Evolutionary conservation across 2,888 invertebrate species (phyloP), one percentile per base, ranked within the genome.

Genomic region (Periphyllus acericola): DNA sequence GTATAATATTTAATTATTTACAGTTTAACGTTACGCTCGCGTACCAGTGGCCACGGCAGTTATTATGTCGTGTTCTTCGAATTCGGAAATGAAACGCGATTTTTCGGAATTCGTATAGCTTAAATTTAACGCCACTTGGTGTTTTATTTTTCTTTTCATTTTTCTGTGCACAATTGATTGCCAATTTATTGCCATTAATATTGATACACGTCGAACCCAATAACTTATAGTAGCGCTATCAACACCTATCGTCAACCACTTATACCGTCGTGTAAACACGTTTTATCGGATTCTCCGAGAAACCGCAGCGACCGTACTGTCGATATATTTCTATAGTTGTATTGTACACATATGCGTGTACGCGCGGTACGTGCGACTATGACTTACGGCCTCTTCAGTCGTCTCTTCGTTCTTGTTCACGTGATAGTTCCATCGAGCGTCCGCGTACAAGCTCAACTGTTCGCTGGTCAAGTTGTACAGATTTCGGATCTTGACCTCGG

Each of bases 361-460:
- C 3, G 3, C 3, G 9, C 14, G 14, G 14, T 11, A 52, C 52
- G 52, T 52, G 52, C 19, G 34, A 21, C 21, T 1, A 9, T 40
- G 14, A 85, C 85, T 86, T 36, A 86, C 85, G 6, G 78, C 79
- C 25, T 78, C 36, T 9, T 79, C 40, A 34, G 34, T 72, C 32
- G 79, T 72, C n/a, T 21, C 29, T 1, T 79, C 71, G 21, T 8
- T 86, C 21, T 19, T 36, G 52, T 86, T 79, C 0, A 52, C 55
- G 4, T 79, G 46, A 21, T 86, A 86, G 34, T 86, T 86, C 85
- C 85, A 86, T 6, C 71, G 85, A 11, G 85, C 85, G 11, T 19
- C 21, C 71, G 85, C 85, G 52, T 86, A 71, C 55, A 21, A 29
- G 34, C 79, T 66, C 34, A 86, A 36, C 34, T 86, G 52, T 71